Base-by-base conservation (phyloP, 2,113 vertebrate species). In the Platycercus adscitus region DNA sequence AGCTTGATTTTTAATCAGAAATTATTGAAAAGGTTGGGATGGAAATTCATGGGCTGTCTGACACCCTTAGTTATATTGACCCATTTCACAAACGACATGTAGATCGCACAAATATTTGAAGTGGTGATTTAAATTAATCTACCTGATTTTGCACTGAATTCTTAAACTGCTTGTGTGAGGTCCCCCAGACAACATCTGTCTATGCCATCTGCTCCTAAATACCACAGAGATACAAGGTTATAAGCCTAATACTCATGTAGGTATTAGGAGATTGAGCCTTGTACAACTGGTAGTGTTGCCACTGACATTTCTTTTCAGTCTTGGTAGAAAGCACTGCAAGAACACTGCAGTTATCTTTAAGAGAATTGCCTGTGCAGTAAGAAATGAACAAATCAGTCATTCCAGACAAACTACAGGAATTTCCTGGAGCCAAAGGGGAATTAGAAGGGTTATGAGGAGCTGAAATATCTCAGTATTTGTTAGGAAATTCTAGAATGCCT, bases 91-190 rank as follows among this genome's bases (percentile, higher is more conserved):
- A 71, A 64, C 35, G 10, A 11, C 5, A 20, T 14, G 33, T 21
- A 16, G 17, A 10, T 17, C n/a, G 11, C 65, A 21, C 5, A 66
- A 77, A 49, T n/a, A 3, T 44, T 78, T 63, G 26, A 75, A 84
- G 31, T 11, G 1, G 11, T 43, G n/a, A 69, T 76, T 78, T 81
- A 35, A 69, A 71, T 56, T 50, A 64, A 43, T 14, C 11, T 52
- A 31, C 23, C 15, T 47, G 60, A 69, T 17, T 86, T 70, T 73
- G 14, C 23, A 50, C 13, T 35, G 61, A 76, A 44, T 58, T 85
- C 0, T 2, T 47, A 80, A 93, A 80, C 4, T 11, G 28, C 8
- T 5, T 2, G 0, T n/a, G 33, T 52, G 35, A 11, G 17, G 37
- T 61, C 20, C 20, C 14, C 25, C 8, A 73, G 37, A 53, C 9